Evolutionary conservation across 2,113 vertebrate genomes (phyloP).

Genomic region (Erythrocercus mccallii): DNA sequence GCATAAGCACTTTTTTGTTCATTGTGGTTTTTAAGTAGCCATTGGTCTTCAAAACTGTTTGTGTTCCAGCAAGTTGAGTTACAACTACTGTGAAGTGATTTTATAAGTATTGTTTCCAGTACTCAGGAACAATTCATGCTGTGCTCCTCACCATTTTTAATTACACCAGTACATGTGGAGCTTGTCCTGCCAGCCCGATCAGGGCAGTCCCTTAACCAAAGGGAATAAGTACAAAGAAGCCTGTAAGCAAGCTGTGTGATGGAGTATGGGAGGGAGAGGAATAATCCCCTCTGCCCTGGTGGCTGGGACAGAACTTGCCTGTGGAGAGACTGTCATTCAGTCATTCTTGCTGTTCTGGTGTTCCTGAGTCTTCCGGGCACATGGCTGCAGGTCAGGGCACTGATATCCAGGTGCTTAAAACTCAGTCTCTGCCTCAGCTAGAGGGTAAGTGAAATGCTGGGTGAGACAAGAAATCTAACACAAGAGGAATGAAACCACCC

Average conservation of each 20-base stretch:
- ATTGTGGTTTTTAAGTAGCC: neutral
- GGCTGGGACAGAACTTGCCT: neutral
- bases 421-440: neutral
- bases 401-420: neutral
- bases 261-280: neutral
- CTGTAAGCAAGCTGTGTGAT: neutral
- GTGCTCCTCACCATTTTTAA: neutral
- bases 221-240: constrained; percentile 3
- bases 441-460: neutral
- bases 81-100: neutral
- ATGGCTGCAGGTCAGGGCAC: neutral
- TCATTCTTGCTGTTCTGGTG: neutral
- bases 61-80: neutral
- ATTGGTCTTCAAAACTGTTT: neutral
- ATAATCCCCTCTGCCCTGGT: neutral
- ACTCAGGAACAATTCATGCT: neutral
- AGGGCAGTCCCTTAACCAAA: constrained; percentile 14
- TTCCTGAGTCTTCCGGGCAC: neutral
- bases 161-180: neutral
- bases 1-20: neutral
- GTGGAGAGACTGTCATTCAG: neutral
- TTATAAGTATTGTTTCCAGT: constrained; percentile 26
- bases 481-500: neutral
- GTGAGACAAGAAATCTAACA: neutral
- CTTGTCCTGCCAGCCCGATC: neutral